Evolutionary conservation across 1,140 invertebrate species (phyloP), one percentile per base, ranked within the genome.

Genomic region (Oreohelix idahoensis): DNA sequence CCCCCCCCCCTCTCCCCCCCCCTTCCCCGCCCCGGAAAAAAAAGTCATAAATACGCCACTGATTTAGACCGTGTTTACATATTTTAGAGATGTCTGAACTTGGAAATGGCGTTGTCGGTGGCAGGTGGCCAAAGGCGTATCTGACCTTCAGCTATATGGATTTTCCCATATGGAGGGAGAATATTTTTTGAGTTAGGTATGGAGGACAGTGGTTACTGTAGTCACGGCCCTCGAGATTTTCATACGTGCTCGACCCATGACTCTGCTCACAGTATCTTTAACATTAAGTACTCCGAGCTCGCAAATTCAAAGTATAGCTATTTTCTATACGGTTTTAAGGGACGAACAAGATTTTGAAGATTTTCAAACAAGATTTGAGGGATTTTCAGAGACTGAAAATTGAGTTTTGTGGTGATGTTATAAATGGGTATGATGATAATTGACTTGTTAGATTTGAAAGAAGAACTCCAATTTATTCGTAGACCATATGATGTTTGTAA

Each of bases 271-370:
- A 86, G 87, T 73, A 88, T 89, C 45, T 88, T 90, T 83, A 83
- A 87, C 53, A 81, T 90, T 73, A 86, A 85, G 49, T 91, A 86
- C 79, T 71, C 84, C 38, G 87, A 89, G 45, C 80, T 91, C 17
- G 35, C 75, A 49, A 80, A 83, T 20, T 87, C 88, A 20, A 45
- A 83, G 32, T 90, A 86, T 53, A 85, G 84, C 29, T 87, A 88
- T 81, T 86, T 89, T 42, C 86, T 85, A 26, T 81, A 89, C 86
- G 89, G 88, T 29, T 91, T 90, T 84, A 36, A 81, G n/a, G 17
- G 89, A 89, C 85, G 89, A 90, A 75, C 82, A 89, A n/a, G 90
- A 91, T 78, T 91, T 90, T 85, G 90, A 91, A 76, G 90, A 90
- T n/a, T 36, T 89, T 91, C 82, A 91, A 91, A 81, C 86, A 88